These are phyloP conservation scores for Silvanus unidentatus DNA, from an alignment of 2,888 invertebrate genomes.

Conservation along the genomic window DNA sequence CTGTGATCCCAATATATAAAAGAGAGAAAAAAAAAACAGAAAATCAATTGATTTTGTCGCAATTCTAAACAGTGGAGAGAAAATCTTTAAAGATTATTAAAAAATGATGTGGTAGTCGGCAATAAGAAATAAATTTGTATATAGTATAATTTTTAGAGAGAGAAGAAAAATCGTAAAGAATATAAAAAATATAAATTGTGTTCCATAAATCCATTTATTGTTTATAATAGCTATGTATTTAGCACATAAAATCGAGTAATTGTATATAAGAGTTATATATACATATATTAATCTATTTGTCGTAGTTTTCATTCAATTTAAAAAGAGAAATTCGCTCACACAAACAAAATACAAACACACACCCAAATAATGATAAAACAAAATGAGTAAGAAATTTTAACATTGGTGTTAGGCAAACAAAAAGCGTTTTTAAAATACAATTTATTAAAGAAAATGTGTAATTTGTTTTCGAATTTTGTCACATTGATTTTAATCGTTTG, in stretches of 20 bases:
- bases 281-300: slow-evolving; percentile 26
- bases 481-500: slow-evolving; percentile 36
- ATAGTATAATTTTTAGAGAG: slow-evolving; percentile 29
- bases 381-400: too few species aligned
- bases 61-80: too few species aligned
- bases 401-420: neutral
- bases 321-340: slow-evolving; percentile 1
- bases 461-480: slow-evolving; percentile 25
- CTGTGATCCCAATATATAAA: slow-evolving; percentile 16
- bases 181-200: slow-evolving; percentile 28
- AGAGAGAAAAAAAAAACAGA: slow-evolving; percentile 12
- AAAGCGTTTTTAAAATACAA: slow-evolving; percentile 1
- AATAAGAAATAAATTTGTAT: slow-evolving; percentile 39
- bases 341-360: too few species aligned
- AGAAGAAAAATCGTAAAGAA: slow-evolving; percentile 12
- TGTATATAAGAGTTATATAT: slow-evolving; percentile 37
- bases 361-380: too few species aligned
- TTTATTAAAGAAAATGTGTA: slow-evolving; percentile 3
- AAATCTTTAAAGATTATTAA: too few species aligned
- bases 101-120: slow-evolving; percentile 30
- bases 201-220: slow-evolving; percentile 27
- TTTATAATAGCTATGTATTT: slow-evolving; percentile 37
- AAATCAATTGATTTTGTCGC: neutral
- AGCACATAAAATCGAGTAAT: slow-evolving; percentile 26
- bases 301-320: slow-evolving; percentile 28